Base-by-base conservation (phyloP, 2,888 invertebrate genomes). In the Himalopsyche kuldschensis region DNA sequence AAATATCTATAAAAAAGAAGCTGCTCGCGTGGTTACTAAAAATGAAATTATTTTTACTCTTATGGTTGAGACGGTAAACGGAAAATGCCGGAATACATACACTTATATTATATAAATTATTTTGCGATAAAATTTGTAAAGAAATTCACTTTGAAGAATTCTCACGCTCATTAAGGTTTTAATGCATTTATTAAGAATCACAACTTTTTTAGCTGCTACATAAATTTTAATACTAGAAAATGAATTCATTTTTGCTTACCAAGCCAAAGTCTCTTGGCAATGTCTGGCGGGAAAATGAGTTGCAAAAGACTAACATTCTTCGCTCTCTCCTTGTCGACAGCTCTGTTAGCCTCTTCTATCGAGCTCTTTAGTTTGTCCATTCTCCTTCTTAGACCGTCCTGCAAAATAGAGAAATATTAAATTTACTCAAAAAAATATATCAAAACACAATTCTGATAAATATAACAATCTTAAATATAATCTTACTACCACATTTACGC, bases 311-410 rank as follows among this genome's bases (percentile, higher is more conserved):
- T 97, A 88, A 98, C 98, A 88, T 98, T 98, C 91, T 98, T 98
- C 90, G 97, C 96, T 86, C 98, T 93, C 89, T 98, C 98, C 87
- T 96, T 96, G 88, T 97, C 97, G 0, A 98, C 98, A 0, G 98
- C 98, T 87, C 95, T 94, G 88, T 96, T 98, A 17, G 97, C 97
- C 89, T 97, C 97, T 90, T 98, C 97, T 88, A 98, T 97, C 41
- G 97, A 97, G 88, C 95, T 96, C 91, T 98, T 97, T 87, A 98
- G 91, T 89, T 97, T 97, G 88, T 98, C 98, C 98, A 98, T 98
- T 87, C 97, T 94, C 87, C 97, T 93, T 87, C 97, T 94, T 24
- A 97, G 91, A 4, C 97, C 97, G 88, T 97, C 97, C 95, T 96
- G 90, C 41, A 88, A 89, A 82, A 86, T 75, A 85, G 79, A 87